A percentile compares a stretch with the other conserved stretches of the same genome.
Conservation (phyloP, 2,797 vertebrate species). For the Octomys mimax region DNA sequence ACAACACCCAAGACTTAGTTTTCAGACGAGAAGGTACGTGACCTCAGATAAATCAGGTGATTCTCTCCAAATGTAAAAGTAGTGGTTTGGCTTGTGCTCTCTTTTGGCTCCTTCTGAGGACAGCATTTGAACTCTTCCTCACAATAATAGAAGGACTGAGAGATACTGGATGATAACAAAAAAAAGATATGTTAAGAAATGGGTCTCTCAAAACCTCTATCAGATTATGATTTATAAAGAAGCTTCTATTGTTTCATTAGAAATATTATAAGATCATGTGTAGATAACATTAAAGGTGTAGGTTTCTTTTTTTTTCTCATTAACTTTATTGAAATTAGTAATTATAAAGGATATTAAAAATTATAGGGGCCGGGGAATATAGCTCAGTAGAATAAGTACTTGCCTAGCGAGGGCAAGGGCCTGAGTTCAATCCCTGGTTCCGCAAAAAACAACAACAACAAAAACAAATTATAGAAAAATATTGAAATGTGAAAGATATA, state of each 20-base stretch:
- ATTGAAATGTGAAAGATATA: no score
- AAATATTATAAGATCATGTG: background rate
- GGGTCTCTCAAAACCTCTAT: background rate
- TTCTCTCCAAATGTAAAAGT: constrained; percentile 37
- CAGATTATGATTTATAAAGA: constrained; percentile 1
- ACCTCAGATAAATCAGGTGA: constrained; percentile 43
- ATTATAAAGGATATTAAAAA: no score
- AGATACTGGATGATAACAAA: background rate
- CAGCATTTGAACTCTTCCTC: background rate
- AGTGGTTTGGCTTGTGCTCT: background rate
- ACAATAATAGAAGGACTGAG: background rate
- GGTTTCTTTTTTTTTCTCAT: no score
- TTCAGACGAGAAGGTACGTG: background rate
- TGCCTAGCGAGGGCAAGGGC: no score
- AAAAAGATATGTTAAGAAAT: background rate
- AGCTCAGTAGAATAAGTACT: no score
- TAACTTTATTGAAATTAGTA: no score
- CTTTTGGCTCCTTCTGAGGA: background rate
- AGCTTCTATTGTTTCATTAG: background rate
- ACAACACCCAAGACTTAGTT: background rate
- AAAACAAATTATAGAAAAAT: no score
- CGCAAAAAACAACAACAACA: no score
- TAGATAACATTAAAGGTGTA: background rate
- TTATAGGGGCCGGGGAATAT: no score
- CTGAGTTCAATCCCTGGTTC: no score